These are phyloP conservation scores for Gouania willdenowi DNA, from an alignment of 2,797 vertebrate species.

Conservation along the genomic window DNA sequence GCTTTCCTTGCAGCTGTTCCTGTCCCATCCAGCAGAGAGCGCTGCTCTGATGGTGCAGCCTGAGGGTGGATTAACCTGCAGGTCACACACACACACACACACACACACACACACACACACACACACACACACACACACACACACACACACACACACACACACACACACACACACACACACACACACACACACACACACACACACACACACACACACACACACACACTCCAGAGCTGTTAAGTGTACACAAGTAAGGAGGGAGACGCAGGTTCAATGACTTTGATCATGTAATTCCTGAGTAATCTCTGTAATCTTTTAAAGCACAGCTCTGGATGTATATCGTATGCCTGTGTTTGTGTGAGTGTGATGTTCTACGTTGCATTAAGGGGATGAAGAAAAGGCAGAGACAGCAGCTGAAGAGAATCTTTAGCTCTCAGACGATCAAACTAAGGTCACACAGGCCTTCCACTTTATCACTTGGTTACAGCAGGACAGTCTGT, in stretches of 20 bases:
- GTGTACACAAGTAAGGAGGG: conserved; percentile 31
- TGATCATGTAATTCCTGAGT: conserved; percentile 80
- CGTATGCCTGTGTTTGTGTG: too few species aligned
- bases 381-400: too few species aligned
- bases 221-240: conserved; percentile 23
- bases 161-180: conserved; percentile 25
- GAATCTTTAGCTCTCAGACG: too few species aligned
- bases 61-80: conserved; percentile 76
- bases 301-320: conserved; percentile 82
- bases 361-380: too few species aligned
- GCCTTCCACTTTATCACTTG: too few species aligned
- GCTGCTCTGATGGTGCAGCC: conserved; percentile 56
- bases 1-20: conserved; percentile 51
- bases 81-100: conserved; percentile 57
- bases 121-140: conserved; percentile 16
- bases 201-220: conserved; percentile 15
- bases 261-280: conserved; percentile 67
- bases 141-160: conserved; percentile 15
- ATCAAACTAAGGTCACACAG: too few species aligned
- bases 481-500: too few species aligned
- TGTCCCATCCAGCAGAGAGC: conserved; percentile 72
- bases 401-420: too few species aligned
- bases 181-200: conserved; percentile 17
- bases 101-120: conserved; percentile 32
- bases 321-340: conserved; percentile 67